Base-by-base conservation (phyloP, 2,888 invertebrate species). In the Xestia c-nigrum region DNA sequence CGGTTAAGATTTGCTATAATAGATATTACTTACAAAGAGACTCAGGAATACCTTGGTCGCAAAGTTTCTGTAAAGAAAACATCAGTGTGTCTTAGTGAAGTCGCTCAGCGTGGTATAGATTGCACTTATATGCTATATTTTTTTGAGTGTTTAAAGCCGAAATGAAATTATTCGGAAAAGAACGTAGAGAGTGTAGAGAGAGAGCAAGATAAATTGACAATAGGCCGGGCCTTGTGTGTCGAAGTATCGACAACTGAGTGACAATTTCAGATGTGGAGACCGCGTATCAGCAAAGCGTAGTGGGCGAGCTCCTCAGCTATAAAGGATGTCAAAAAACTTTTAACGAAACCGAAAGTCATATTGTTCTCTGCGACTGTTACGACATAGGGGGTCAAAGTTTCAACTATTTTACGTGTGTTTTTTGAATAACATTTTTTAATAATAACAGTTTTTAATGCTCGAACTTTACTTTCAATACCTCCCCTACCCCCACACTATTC, bases 1-100 rank as follows among this genome's bases (percentile, higher is more conserved):
- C 21, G 40, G 59, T 55, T 55, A 63, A 81, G 69, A 70, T 84
- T 81, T 84, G 69, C 38, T 74, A 40, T 84, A 65, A 81, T 69
- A 79, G 65, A 84, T 71, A 64, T 67, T 78, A 83, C 70, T 19
- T 65, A 65, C 59, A 75, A 57, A 81, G 31, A 81, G 21, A 50
- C 47, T 57, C 16, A 43, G 43, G n/a, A 19, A n/a, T 59, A 81
- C 76, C 43, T 74, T 52, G 9, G 52, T 68, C 31, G 10, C 31
- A 10, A 19, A 10, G 38, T 38, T 72, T 31, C 74, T 31, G 4
- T 19, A 14, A 43, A 31, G 16, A 21, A 21, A 19, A 38, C 0
- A 38, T 16, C 5, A 24, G 2, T 31, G 0, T 31, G 12, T 7
- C 5, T 74, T 1, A 16, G 5, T 5, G 38, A 40, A 0, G 55